These are phyloP conservation scores for Ictalurus furcatus DNA, from an alignment of 2,113 vertebrate genomes.

Conservation along the genomic window DNA sequence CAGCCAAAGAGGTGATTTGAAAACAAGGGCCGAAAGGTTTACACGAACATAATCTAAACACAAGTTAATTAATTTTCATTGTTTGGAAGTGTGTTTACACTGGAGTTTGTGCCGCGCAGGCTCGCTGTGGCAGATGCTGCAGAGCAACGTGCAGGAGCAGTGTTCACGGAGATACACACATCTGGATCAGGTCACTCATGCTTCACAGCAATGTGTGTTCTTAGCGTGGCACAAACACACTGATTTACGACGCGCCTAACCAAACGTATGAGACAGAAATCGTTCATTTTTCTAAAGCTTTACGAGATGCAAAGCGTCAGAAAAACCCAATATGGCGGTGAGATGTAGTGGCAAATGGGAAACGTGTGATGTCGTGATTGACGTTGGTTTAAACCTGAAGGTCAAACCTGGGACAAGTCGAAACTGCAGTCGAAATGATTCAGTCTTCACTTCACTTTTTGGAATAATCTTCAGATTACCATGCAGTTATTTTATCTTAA, in stretches of 20 bases:
- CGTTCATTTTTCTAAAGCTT: constrained; percentile 37
- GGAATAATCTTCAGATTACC: neutral
- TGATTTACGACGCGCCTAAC: constrained; percentile 47
- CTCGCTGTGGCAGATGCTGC: constrained; percentile 47
- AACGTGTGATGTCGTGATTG: constrained; percentile 24
- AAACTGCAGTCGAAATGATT: neutral
- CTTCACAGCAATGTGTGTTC: constrained; percentile 66
- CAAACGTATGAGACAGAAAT: constrained; percentile 47
- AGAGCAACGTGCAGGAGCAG: constrained; percentile 20
- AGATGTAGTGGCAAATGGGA: neutral
- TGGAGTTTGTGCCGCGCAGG: constrained; percentile 23
- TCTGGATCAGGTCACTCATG: constrained; percentile 50
- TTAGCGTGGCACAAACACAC: constrained; percentile 56
- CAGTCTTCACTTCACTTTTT: neutral
- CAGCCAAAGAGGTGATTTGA: constrained; percentile 43
- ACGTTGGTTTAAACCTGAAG: constrained; percentile 40
- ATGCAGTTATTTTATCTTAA: neutral
- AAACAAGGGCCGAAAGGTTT: constrained; percentile 51
- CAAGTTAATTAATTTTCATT: constrained; percentile 55
- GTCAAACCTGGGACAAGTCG: constrained; percentile 31
- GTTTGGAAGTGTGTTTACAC: constrained; percentile 59
- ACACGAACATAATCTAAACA: constrained; percentile 53
- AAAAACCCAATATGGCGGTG: constrained; percentile 10
- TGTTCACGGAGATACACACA: constrained; percentile 45
- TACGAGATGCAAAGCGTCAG: constrained; percentile 37